Evolutionary conservation across 1,140 invertebrate genomes (phyloP).

Genomic region (Wasmannia auropunctata): DNA sequence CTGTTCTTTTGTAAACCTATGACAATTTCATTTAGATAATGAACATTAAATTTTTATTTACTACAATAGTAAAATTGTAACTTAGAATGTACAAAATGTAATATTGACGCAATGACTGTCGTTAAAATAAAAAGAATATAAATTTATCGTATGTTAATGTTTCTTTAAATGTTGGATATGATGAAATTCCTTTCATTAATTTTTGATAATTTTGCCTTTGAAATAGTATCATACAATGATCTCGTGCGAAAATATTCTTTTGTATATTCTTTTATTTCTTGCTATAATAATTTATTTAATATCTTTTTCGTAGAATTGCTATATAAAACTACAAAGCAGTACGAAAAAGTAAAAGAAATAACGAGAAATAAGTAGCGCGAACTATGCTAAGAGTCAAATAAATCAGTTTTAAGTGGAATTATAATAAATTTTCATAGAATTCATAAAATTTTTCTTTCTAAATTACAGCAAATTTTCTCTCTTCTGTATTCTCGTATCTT

Average conservation of each 20-base stretch:
- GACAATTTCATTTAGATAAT: constrained; percentile 33
- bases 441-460: constrained; percentile 42
- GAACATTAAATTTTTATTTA: constrained; percentile 42
- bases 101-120: constrained; percentile 47
- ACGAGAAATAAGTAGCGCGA: constrained; percentile 33
- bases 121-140: constrained; percentile 19
- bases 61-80: constrained; percentile 36
- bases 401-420: constrained; percentile 47
- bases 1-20: constrained; percentile 21
- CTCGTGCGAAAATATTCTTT: constrained; percentile 41
- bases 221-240: constrained; percentile 13
- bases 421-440: constrained; percentile 50
- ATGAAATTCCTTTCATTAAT: constrained; percentile 1
- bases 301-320: background rate
- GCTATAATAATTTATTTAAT: constrained; percentile 37
- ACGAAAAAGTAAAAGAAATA: constrained; percentile 29
- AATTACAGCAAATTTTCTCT: constrained; percentile 54
- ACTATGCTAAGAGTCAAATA: constrained; percentile 18
- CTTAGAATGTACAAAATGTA: constrained; percentile 54
- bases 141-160: background rate
- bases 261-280: constrained; percentile 32
- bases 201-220: constrained; percentile 3
- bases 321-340: constrained; percentile 44
- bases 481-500: constrained; percentile 59
- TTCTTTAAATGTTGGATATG: background rate